Evolutionary conservation across 2,113 vertebrate species (phyloP).

Genomic region (Oncorhynchus keta): DNA sequence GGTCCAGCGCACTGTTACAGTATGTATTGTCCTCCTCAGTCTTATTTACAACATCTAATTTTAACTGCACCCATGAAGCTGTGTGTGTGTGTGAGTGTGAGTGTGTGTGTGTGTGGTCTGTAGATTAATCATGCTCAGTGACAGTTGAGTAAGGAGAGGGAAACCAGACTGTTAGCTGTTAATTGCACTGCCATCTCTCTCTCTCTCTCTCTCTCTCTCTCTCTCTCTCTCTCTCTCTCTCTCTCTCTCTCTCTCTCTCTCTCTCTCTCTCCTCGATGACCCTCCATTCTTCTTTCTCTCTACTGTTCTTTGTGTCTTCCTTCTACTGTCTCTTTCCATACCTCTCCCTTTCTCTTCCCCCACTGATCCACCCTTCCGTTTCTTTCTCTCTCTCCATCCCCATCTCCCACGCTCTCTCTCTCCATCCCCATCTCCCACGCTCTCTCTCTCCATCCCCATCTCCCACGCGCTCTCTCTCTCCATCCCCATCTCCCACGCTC

Average conservation of each 20-base stretch:
- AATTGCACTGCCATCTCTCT: conserved; percentile 38
- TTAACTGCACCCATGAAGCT: not conserved
- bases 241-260: not conserved
- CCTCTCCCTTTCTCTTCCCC: not conserved
- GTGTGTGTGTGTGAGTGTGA: not conserved
- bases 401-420: no score
- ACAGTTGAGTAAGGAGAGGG: conserved; percentile 34
- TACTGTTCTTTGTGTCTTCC: not conserved
- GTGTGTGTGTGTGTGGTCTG: not conserved
- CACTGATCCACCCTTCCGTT: not conserved
- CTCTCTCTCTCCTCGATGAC: no score
- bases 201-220: not conserved
- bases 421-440: no score
- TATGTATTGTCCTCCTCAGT: no score
- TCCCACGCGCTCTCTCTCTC: not conserved
- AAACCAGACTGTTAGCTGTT: conserved; percentile 32
- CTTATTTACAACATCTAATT: no score
- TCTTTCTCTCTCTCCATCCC: not conserved
- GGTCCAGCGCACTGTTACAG: no score
- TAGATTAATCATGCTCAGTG: conserved; percentile 26
- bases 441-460: not conserved
- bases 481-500: not conserved
- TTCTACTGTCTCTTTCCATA: not conserved
- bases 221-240: not conserved
- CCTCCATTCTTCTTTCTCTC: conserved; percentile 14